These are phyloP conservation scores for Bedellia somnulentella DNA, from an alignment of 2,888 invertebrate species.

Conservation along the genomic window DNA sequence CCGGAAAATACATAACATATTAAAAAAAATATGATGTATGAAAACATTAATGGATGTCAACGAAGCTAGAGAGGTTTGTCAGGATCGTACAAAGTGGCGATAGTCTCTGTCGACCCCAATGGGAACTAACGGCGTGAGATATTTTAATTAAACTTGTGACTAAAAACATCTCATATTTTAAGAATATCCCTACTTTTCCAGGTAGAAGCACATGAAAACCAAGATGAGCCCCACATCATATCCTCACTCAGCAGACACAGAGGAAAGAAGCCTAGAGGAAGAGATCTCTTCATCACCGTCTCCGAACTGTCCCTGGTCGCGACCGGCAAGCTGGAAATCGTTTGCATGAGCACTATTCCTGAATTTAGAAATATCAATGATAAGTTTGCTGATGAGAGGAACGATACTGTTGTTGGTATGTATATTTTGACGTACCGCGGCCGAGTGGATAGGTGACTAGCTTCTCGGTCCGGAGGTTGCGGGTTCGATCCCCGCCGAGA, in stretches of 20 bases:
- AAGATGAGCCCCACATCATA: constrained; percentile 24
- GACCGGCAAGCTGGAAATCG: constrained; percentile 71
- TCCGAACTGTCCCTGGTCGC: constrained; percentile 71
- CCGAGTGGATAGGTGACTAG: neutral
- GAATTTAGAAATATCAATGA: constrained; percentile 71
- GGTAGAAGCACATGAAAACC: constrained; percentile 19
- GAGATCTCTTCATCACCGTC: constrained; percentile 70
- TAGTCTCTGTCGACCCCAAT: too few species aligned
- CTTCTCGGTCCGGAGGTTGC: too few species aligned
- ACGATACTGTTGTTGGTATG: constrained; percentile 72
- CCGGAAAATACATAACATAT: too few species aligned
- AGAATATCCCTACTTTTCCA: constrained; percentile 13
- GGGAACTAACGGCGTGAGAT: too few species aligned
- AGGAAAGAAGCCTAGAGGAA: constrained; percentile 48
- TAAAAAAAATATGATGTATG: too few species aligned
- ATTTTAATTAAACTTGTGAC: too few species aligned
- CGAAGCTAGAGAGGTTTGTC: too few species aligned
- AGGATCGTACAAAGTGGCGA: too few species aligned
- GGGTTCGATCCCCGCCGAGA: too few species aligned
- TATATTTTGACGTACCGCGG: too few species aligned
- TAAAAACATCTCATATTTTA: too few species aligned
- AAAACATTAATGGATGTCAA: too few species aligned
- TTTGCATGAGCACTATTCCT: constrained; percentile 79
- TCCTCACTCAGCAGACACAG: constrained; percentile 29
- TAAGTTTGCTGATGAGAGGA: constrained; percentile 73